A percentile compares a stretch with the other conserved stretches of the same genome.
These are phyloP conservation scores for Acipenser ruthenus DNA, from an alignment of 2,797 vertebrate species.

Conservation along the genomic window DNA sequence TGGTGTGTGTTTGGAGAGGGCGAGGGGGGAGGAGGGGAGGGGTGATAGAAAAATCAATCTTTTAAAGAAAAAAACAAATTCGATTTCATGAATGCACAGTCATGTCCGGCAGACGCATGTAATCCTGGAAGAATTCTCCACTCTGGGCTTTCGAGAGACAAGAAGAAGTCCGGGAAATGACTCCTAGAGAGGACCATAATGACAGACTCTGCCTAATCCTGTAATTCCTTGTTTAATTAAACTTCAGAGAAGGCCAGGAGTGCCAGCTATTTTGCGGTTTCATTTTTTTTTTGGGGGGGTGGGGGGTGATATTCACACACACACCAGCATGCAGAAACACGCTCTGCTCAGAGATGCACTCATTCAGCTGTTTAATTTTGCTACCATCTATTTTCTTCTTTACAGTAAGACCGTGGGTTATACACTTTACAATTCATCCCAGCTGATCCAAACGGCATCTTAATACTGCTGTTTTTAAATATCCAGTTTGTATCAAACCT, in stretches of 20 bases:
- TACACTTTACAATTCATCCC: too few species aligned
- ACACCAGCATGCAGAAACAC: constrained; percentile 18
- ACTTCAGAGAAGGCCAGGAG: constrained; percentile 65
- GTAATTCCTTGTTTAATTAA: constrained; percentile 79
- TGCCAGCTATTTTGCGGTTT: constrained; percentile 58
- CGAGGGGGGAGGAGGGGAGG: too few species aligned
- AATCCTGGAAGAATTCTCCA: constrained; percentile 61
- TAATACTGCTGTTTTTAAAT: too few species aligned
- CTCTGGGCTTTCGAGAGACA: constrained; percentile 56
- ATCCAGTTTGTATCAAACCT: too few species aligned
- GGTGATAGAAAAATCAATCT: constrained; percentile 51
- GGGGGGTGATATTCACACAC: constrained; percentile 14
- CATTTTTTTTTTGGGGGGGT: constrained; percentile 41
- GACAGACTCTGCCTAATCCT: constrained; percentile 65
- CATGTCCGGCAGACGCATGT: constrained; percentile 64
- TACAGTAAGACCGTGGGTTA: too few species aligned
- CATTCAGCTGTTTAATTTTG: too few species aligned
- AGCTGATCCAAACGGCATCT: too few species aligned
- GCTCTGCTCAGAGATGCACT: constrained; percentile 9
- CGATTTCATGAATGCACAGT: constrained; percentile 70
- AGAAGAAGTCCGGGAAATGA: constrained; percentile 54
- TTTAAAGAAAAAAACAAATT: constrained; percentile 57
- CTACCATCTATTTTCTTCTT: too few species aligned
- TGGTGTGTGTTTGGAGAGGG: constrained; percentile 34
- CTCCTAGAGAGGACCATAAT: constrained; percentile 60